Percentiles rank a stretch among this genome's conserved stretches.
Evolutionary conservation across 2,113 vertebrate genomes (phyloP).

Genomic region (Hiodon tergisus): DNA sequence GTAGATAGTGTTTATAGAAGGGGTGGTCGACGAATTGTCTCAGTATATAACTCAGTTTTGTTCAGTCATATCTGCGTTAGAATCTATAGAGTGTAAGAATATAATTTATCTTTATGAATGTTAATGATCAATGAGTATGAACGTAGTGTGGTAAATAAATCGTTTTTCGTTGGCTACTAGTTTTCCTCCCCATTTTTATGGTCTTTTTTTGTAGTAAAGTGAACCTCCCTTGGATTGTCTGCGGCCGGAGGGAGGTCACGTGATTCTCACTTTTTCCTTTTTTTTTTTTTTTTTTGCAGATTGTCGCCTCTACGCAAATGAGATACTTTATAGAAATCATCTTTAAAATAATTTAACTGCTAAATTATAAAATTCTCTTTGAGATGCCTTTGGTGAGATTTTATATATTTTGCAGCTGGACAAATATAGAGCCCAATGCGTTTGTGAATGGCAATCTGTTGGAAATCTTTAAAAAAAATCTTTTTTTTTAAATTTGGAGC

Average conservation of each 20-base stretch:
- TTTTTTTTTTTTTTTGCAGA: constrained; percentile 3
- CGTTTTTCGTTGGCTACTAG: background rate
- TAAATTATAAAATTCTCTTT: too few relatives aligned
- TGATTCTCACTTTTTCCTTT: constrained; percentile 2
- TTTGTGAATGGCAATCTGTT: too few relatives aligned
- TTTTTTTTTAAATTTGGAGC: too few relatives aligned
- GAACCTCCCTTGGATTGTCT: constrained; percentile 7
- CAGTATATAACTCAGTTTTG: background rate
- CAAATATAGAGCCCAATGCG: too few relatives aligned
- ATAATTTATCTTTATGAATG: background rate
- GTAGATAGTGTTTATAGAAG: background rate
- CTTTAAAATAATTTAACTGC: too few relatives aligned
- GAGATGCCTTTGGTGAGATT: too few relatives aligned
- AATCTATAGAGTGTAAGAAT: background rate
- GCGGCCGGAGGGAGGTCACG: constrained; percentile 10
- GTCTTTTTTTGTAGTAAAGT: constrained; percentile 10
- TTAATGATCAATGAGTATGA: background rate
- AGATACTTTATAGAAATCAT: too few relatives aligned
- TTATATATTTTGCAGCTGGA: too few relatives aligned
- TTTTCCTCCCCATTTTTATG: background rate
- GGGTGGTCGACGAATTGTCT: background rate
- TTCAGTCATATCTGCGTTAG: background rate
- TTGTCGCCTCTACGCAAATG: background rate
- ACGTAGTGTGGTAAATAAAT: too few relatives aligned
- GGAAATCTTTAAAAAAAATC: too few relatives aligned